These are phyloP conservation scores for Tangara arthus DNA, from an alignment of 2,797 vertebrate species.

Conservation along the genomic window DNA sequence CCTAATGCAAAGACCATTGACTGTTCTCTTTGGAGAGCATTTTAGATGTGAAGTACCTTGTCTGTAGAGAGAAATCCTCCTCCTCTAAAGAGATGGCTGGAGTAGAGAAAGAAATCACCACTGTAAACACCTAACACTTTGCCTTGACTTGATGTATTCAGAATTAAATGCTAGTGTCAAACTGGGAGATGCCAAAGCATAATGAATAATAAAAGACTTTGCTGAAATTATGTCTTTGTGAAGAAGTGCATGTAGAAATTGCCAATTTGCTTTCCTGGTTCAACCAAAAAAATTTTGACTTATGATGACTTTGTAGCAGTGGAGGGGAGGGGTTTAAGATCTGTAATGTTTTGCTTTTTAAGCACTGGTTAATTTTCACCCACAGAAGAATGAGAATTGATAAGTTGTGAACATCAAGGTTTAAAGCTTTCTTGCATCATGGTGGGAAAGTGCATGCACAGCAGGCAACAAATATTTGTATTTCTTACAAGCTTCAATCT, in stretches of 20 bases:
- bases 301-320: neutral
- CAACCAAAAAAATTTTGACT: neutral
- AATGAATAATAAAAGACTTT: neutral
- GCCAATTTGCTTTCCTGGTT: neutral
- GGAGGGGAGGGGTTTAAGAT: accelerated
- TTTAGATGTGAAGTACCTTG: neutral
- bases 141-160: neutral
- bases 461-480: neutral
- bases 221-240: neutral
- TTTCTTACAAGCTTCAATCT: neutral
- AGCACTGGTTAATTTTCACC: neutral
- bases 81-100: neutral
- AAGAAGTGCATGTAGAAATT: neutral
- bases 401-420: neutral
- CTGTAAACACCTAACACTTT: neutral
- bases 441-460: neutral
- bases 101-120: neutral
- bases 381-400: neutral
- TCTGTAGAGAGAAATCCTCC: neutral
- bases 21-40: neutral
- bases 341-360: neutral
- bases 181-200: neutral
- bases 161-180: neutral
- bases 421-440: neutral
- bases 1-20: neutral